Percentiles rank a stretch among this genome's conserved stretches.
phyloP scores from a whole-genome alignment of 2,888 invertebrate species.

The Axea sp. region DNA sequence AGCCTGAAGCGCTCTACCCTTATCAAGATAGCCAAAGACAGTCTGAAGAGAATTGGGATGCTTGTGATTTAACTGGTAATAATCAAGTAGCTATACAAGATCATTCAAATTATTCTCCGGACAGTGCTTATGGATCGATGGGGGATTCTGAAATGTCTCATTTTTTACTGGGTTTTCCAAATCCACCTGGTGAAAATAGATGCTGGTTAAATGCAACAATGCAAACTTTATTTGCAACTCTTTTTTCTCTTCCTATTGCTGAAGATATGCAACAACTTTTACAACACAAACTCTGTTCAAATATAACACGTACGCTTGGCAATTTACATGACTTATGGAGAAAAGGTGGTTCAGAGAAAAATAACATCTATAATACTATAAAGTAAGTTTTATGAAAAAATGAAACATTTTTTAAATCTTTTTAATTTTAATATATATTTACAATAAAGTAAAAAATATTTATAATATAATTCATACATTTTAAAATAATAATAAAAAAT shows the following conservation, averaged over 20 bases:
- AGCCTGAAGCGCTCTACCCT: neutral
- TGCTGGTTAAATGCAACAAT: constrained; percentile 75
- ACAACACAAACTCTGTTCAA: constrained; percentile 62
- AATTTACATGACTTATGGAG: constrained; percentile 68
- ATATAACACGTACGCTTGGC: constrained; percentile 66
- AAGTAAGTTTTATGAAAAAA: constrained; percentile 1
- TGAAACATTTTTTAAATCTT: neutral
- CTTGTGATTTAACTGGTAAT: constrained; percentile 10
- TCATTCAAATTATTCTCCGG: constrained; percentile 55
- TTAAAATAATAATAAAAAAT: too few species aligned
- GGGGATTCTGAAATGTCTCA: constrained; percentile 64
- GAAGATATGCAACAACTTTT: constrained; percentile 63
- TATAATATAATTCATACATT: too few species aligned
- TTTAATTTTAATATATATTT: constrained; percentile 1
- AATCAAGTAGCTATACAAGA: constrained; percentile 39
- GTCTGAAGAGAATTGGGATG: constrained; percentile 16
- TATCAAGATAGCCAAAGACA: neutral
- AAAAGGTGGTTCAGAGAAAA: constrained; percentile 64
- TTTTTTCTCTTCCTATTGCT: constrained; percentile 66
- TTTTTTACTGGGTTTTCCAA: constrained; percentile 72
- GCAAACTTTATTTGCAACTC: constrained; percentile 71
- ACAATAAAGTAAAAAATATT: too few species aligned
- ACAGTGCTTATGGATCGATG: constrained; percentile 59
- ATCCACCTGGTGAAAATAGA: constrained; percentile 74
- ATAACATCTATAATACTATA: constrained; percentile 6